These are phyloP conservation scores for Tolypeutes matacus DNA, from an alignment of 2,797 vertebrate genomes.

Conservation along the genomic window DNA sequence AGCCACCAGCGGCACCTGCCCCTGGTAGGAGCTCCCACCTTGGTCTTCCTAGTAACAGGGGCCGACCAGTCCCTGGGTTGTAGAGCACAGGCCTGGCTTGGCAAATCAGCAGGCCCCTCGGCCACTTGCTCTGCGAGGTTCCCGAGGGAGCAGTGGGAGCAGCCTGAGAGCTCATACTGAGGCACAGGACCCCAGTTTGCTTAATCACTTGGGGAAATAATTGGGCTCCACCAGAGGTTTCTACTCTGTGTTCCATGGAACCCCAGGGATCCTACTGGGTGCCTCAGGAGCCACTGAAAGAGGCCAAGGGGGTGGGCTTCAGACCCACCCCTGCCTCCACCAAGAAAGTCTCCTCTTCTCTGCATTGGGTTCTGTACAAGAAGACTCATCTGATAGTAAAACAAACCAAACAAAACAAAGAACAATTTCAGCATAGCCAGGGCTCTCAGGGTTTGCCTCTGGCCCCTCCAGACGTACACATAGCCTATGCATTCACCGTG, in stretches of 20 bases:
- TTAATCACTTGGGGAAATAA: neutral
- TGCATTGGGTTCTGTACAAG: neutral
- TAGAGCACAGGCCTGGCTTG: neutral
- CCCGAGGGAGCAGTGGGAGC: neutral
- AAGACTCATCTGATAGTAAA: neutral
- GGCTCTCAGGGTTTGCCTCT: neutral
- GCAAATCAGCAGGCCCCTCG: neutral
- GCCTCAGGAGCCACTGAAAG: neutral
- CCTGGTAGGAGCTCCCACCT: neutral
- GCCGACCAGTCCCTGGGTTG: accelerated
- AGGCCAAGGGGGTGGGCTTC: neutral
- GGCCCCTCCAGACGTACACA: neutral
- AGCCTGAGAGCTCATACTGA: neutral
- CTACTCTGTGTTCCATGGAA: neutral
- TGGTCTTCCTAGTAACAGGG: neutral
- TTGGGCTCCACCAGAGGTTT: neutral
- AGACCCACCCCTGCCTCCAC: neutral
- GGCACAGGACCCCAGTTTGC: neutral
- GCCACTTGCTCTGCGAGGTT: neutral
- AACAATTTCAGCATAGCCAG: neutral
- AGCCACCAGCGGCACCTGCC: neutral
- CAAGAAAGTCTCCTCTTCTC: neutral
- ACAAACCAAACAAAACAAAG: neutral
- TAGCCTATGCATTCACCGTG: neutral
- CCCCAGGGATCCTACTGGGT: neutral